A percentile compares a stretch with the other conserved stretches of the same genome.
phyloP scores from a whole-genome alignment of 2,113 vertebrate species.

The Circaetus cinerascens region DNA sequence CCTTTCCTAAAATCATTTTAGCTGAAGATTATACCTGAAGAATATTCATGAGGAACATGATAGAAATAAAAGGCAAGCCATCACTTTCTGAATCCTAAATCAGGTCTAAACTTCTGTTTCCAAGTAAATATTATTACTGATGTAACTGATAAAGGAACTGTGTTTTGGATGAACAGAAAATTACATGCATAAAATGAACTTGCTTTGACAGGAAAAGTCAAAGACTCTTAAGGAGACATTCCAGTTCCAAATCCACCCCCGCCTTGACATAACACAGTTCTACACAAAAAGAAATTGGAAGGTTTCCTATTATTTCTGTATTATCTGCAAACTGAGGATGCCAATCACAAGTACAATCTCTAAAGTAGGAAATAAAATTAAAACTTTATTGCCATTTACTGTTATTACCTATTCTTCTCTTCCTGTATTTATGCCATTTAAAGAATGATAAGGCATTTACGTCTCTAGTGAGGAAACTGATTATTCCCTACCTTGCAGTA shows the following conservation, averaged over 20 bases:
- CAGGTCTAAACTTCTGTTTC: neutral
- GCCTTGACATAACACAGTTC: neutral
- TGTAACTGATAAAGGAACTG: neutral
- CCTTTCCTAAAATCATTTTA: neutral
- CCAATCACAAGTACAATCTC: neutral
- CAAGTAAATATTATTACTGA: conserved; percentile 5
- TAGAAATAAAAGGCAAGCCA: neutral
- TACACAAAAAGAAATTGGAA: neutral
- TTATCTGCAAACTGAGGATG: neutral
- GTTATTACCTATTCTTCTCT: neutral
- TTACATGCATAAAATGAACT: neutral
- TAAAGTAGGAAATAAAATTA: neutral
- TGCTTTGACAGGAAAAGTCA: neutral
- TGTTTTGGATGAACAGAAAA: neutral
- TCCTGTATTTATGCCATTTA: neutral
- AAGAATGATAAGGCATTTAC: neutral
- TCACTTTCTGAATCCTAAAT: neutral
- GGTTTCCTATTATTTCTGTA: neutral
- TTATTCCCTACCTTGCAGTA: neutral
- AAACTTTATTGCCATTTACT: neutral
- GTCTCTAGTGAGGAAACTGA: neutral
- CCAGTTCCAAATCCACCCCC: neutral
- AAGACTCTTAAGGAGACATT: neutral
- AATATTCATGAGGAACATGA: neutral
- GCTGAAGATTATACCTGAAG: neutral